Base-by-base conservation (phyloP, 1,140 invertebrate species). In the Pomacea maculata region DNA sequence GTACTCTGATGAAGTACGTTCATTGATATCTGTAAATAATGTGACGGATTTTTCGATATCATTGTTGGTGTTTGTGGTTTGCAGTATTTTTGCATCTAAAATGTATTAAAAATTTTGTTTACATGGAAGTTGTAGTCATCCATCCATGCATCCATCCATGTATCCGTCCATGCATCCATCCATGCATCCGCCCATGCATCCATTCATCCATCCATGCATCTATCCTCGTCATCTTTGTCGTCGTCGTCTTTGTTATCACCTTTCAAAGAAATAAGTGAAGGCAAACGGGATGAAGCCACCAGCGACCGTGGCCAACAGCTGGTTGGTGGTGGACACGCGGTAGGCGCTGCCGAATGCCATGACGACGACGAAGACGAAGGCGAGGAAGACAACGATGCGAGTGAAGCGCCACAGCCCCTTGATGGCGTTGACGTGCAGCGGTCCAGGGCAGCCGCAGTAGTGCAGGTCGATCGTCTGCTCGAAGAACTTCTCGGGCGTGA, bases 271-370 rank as follows among this genome's bases (percentile, higher is more conserved):
- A 54, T 54, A 55, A 2, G 54, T 54, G 57, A 89, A 86, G 2
- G 88, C 54, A 78, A 85, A 87, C 10, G 88, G 88, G 5, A 88
- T n/a, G 77, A 87, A 83, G 14, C 87, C 85, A 17, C 86, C 86
- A 11, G 83, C 86, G 5, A 87, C 80, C 8, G 87, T 86, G 15
- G 86, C 87, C 25, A 88, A 54, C 77, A 86, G 84, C 75, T 87
- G 87, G 80, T 87, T 87, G 70, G 85, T 85, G 2, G 84, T 78
- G 19, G 85, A 86, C 25, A 88, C 73, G 80, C 54, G 82, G 57
- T 87, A 88, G 55, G 83, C 80, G 29, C 86, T 83, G 45, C 86
- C 85, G 79, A 88, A 87, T 0, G 86, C 84, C 78, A 87, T 79
- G 10, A 88, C 86, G 29, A 88, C 83, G 2, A 88, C 55, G 17